Percentiles rank a stretch among this genome's conserved stretches.
phyloP scores from a whole-genome alignment of 2,888 invertebrate species.

The Cryptocephalus primarius region DNA sequence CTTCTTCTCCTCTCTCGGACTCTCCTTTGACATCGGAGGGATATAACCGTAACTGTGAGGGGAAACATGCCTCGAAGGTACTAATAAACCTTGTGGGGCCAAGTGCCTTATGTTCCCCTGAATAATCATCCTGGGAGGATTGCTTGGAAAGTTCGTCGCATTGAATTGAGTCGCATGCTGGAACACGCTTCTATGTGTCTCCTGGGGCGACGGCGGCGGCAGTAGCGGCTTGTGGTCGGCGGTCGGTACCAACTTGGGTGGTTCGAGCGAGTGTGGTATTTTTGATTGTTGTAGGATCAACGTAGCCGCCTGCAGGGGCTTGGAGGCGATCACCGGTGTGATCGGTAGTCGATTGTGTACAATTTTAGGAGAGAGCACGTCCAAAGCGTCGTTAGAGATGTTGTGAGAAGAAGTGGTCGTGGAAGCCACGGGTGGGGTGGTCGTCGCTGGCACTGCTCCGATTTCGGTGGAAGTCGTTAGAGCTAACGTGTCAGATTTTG shows the following conservation, averaged over 20 bases:
- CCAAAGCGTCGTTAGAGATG: conserved; percentile 15
- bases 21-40: conserved; percentile 13
- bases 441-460: conserved; percentile 6
- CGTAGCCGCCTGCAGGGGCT: conserved; percentile 44
- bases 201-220: conserved; percentile 14
- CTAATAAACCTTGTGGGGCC: conserved; percentile 21
- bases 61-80: conserved; percentile 21
- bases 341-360: conserved; percentile 45
- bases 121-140: conserved; percentile 22
- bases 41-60: conserved; percentile 15
- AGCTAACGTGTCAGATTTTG: conserved; percentile 18
- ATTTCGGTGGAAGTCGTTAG: conserved; percentile 14
- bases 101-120: conserved; percentile 19
- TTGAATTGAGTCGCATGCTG: conserved; percentile 19
- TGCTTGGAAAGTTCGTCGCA: conserved; percentile 17
- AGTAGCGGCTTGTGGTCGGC: conserved; percentile 11
- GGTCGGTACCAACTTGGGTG: conserved; percentile 26
- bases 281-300: conserved; percentile 33
- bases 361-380: conserved; percentile 13
- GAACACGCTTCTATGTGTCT: conserved; percentile 37
- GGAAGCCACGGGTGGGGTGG: conserved; percentile 3
- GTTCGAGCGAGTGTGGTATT: conserved; percentile 26
- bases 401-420: conserved; percentile 19
- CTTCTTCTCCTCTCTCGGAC: conserved; percentile 19
- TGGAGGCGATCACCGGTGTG: conserved; percentile 47